Evolutionary conservation across 1,140 invertebrate genomes (phyloP).

Genomic region (Gryon sp.): DNA sequence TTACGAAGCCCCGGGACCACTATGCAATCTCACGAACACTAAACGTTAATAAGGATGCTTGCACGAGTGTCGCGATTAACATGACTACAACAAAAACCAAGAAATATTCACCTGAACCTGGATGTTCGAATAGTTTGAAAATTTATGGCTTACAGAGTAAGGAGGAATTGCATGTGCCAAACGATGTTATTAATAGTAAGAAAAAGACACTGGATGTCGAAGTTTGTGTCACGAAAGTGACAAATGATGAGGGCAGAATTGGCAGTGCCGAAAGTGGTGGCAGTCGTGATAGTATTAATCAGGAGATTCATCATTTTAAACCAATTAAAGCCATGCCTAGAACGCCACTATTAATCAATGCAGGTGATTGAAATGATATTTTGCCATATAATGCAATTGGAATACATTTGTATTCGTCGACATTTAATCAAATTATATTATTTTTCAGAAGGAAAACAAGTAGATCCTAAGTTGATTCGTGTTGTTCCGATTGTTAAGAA

Average conservation of each 20-base stretch:
- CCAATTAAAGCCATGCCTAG: constrained; percentile 81
- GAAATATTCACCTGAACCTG: constrained; percentile 65
- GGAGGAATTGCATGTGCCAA: constrained; percentile 80
- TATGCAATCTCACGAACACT: constrained; percentile 39
- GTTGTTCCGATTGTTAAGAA: constrained; percentile 72
- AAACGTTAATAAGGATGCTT: constrained; percentile 36
- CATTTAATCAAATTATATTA: no score
- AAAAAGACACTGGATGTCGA: constrained; percentile 76
- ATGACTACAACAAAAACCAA: constrained; percentile 46
- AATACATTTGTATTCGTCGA: no score
- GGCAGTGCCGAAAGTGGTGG: constrained; percentile 76
- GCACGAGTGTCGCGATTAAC: constrained; percentile 7
- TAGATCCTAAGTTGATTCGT: constrained; percentile 77
- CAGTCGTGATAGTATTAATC: constrained; percentile 82
- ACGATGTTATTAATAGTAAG: constrained; percentile 78
- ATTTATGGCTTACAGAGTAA: constrained; percentile 78
- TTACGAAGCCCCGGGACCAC: constrained; percentile 68
- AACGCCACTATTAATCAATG: constrained; percentile 72
- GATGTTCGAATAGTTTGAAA: constrained; percentile 69
- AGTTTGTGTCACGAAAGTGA: constrained; percentile 68
- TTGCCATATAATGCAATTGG: neutral
- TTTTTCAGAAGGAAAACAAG: constrained; percentile 72
- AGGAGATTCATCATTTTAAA: constrained; percentile 82
- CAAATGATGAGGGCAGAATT: constrained; percentile 68
- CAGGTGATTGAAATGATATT: constrained; percentile 66